A percentile compares a stretch with the other conserved stretches of the same genome.
Conservation (phyloP, 2,888 invertebrate genomes). For the Congeria kusceri region DNA sequence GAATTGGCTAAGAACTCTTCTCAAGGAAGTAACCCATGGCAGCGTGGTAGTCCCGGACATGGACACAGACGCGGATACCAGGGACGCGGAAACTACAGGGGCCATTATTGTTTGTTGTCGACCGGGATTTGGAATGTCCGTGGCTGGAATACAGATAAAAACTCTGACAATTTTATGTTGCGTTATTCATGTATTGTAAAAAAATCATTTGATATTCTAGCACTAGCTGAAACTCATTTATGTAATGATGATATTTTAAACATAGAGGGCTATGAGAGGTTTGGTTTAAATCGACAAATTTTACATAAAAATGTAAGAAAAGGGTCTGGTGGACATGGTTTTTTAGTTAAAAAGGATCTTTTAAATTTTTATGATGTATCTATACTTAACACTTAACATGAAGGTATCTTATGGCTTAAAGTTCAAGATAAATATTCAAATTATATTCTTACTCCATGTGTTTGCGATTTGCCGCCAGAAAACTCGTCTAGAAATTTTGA, state of each 20-base stretch:
- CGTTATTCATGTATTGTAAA: conserved; percentile 10
- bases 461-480: conserved; percentile 26
- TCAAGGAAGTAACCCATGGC: neutral
- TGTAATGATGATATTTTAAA: neutral
- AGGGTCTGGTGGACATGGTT: conserved; percentile 12
- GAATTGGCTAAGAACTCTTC: neutral
- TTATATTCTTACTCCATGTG: conserved; percentile 16
- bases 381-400: neutral
- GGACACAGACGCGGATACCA: neutral
- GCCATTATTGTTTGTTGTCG: neutral
- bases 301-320: conserved; percentile 12
- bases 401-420: conserved; percentile 21
- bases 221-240: conserved; percentile 39
- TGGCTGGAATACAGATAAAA: neutral
- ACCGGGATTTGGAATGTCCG: conserved; percentile 19
- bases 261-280: conserved; percentile 28
- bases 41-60: neutral
- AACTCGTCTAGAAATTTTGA: conserved; percentile 26
- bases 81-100: neutral
- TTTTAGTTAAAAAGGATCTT: neutral
- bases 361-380: conserved; percentile 3
- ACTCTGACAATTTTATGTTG: conserved; percentile 18
- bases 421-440: conserved; percentile 3
- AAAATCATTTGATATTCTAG: conserved; percentile 20
- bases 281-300: conserved; percentile 9